These are phyloP conservation scores for Tachysurus fulvidraco DNA, from an alignment of 2,113 vertebrate species.

Conservation along the genomic window DNA sequence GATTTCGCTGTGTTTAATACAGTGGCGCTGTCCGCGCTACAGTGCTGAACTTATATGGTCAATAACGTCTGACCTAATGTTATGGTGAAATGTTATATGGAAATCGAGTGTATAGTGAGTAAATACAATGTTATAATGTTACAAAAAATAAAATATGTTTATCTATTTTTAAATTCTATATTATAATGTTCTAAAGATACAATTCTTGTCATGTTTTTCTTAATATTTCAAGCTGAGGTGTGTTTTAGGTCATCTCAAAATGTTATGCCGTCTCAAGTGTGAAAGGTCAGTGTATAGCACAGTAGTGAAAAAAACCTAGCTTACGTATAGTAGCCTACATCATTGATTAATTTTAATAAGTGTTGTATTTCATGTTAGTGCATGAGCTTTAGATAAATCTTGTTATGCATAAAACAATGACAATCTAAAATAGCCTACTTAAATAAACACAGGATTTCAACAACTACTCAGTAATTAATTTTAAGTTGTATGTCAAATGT, in stretches of 20 bases:
- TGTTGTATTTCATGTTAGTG: neutral
- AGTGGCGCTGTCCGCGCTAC: conserved; percentile 52
- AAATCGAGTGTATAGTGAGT: neutral
- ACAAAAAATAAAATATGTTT: neutral
- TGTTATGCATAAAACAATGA: neutral
- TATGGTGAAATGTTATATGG: neutral
- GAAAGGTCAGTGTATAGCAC: neutral
- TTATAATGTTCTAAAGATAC: too few species aligned
- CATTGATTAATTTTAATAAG: neutral
- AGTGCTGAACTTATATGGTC: conserved; percentile 50
- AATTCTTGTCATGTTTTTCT: neutral
- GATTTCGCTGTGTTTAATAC: neutral
- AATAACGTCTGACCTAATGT: neutral
- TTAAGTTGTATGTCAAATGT: neutral
- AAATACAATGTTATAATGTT: neutral
- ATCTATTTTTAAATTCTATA: neutral
- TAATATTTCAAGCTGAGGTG: neutral
- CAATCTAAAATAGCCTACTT: neutral
- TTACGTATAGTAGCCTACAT: neutral
- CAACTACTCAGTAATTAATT: neutral
- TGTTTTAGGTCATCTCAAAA: neutral
- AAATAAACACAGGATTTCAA: neutral
- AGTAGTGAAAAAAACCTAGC: neutral
- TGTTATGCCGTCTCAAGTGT: neutral
- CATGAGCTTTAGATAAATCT: neutral